Percentiles rank a stretch among this genome's conserved stretches.
These are phyloP conservation scores for Crotalus tigris DNA, from an alignment of 2,113 vertebrate species.

Conservation along the genomic window DNA sequence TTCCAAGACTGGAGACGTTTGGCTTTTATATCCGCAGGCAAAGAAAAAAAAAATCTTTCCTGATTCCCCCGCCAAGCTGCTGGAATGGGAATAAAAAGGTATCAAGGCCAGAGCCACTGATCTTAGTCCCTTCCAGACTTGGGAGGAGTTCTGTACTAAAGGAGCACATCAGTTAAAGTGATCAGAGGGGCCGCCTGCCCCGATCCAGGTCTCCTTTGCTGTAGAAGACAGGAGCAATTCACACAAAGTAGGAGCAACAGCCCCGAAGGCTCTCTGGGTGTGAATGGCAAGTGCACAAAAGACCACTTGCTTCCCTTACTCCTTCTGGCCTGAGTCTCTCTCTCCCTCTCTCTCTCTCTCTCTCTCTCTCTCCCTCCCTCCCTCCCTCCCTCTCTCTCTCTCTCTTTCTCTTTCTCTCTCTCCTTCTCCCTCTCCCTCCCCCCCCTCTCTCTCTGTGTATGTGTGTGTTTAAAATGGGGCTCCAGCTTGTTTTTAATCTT, in stretches of 20 bases:
- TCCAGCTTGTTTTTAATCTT: background rate
- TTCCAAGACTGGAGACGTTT: background rate
- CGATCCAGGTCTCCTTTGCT: background rate
- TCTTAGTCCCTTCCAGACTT: background rate
- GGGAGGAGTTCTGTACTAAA: background rate
- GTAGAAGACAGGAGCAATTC: background rate
- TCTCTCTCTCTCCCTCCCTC: too few relatives aligned
- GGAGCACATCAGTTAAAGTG: constrained; percentile 4
- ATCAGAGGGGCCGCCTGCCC: background rate
- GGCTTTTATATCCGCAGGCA: background rate
- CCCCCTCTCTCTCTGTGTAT: too few relatives aligned
- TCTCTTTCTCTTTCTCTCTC: too few relatives aligned
- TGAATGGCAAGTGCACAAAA: background rate
- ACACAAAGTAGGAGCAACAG: background rate
- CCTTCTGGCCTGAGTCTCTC: background rate
- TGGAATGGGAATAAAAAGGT: constrained; percentile 10
- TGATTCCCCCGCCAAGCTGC: background rate
- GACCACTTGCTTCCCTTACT: background rate
- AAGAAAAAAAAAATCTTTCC: background rate
- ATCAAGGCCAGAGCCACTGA: background rate
- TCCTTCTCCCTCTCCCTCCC: too few relatives aligned
- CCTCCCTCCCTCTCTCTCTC: too few relatives aligned
- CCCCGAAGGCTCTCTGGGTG: constrained; percentile 29
- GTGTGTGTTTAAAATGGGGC: background rate
- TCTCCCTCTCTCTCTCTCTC: too few relatives aligned